Conservation (phyloP, 2,113 vertebrate genomes). For the Pygathrix nemaeus region DNA sequence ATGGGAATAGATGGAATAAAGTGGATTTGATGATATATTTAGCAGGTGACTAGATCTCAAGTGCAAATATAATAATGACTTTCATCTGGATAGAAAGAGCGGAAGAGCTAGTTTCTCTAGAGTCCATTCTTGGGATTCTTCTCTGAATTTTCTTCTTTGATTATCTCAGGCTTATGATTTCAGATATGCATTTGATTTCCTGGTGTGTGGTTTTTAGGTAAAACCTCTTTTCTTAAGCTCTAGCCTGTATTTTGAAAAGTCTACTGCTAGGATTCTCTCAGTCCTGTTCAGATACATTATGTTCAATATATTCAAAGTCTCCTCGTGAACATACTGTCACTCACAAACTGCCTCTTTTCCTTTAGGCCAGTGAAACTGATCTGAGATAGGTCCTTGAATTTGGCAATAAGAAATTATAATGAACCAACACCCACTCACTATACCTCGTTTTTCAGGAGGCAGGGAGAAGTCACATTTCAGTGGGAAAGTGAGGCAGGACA, state of each 20-base stretch:
- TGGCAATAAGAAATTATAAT: constrained; percentile 25
- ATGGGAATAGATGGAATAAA: background rate
- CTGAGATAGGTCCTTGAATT: constrained; percentile 24
- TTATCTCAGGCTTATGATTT: constrained; percentile 21
- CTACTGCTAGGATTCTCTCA: background rate
- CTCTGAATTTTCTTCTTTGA: background rate
- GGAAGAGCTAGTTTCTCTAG: background rate
- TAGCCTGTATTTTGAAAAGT: constrained; percentile 22
- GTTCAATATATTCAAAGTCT: background rate
- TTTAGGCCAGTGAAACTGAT: background rate
- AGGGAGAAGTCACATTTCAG: background rate
- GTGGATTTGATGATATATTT: background rate
- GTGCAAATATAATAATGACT: background rate
- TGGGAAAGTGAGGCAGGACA: background rate
- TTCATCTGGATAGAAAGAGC: background rate
- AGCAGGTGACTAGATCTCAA: background rate
- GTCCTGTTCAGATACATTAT: background rate
- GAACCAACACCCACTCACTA: background rate
- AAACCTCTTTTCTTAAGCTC: background rate
- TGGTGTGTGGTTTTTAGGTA: constrained; percentile 3
- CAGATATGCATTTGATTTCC: constrained; percentile 1
- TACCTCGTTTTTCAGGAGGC: background rate
- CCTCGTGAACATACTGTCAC: background rate
- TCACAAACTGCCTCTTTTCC: background rate
- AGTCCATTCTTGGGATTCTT: background rate